A percentile compares a stretch with the other conserved stretches of the same genome.
These are phyloP conservation scores for Psophia crepitans DNA, from an alignment of 2,113 vertebrate species.

Conservation along the genomic window DNA sequence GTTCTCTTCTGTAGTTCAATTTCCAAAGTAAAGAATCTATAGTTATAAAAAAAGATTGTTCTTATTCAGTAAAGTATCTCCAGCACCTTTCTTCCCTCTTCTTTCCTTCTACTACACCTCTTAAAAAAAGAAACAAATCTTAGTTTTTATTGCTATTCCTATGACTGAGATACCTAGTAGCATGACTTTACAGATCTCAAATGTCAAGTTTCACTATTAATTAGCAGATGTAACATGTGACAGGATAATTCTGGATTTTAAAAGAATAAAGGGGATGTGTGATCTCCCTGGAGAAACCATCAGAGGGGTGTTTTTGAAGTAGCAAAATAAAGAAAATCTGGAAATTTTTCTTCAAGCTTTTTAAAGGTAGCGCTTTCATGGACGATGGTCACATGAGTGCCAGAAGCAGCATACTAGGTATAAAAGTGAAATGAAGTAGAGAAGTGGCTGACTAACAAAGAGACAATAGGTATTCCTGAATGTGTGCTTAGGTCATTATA, in stretches of 20 bases:
- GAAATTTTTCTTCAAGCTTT: background rate
- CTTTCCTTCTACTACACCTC: background rate
- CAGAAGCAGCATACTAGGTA: background rate
- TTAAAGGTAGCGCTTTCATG: background rate
- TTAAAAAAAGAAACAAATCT: background rate
- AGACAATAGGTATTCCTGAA: background rate
- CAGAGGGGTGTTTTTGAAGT: background rate
- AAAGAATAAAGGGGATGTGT: background rate
- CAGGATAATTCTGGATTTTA: background rate
- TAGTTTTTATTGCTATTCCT: background rate
- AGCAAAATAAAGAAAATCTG: background rate
- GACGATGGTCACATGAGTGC: background rate
- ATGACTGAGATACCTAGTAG: background rate
- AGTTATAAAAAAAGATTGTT: background rate
- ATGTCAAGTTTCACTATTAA: background rate
- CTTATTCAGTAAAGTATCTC: background rate
- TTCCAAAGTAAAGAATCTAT: background rate
- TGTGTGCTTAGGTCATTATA: background rate
- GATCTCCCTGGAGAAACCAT: background rate
- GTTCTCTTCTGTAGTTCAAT: background rate
- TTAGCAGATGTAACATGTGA: background rate
- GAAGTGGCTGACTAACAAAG: background rate
- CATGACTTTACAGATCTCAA: background rate
- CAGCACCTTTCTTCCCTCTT: background rate
- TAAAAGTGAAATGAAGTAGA: background rate